Conservation (phyloP, 2,797 vertebrate species). For the Helostoma temminkii region DNA sequence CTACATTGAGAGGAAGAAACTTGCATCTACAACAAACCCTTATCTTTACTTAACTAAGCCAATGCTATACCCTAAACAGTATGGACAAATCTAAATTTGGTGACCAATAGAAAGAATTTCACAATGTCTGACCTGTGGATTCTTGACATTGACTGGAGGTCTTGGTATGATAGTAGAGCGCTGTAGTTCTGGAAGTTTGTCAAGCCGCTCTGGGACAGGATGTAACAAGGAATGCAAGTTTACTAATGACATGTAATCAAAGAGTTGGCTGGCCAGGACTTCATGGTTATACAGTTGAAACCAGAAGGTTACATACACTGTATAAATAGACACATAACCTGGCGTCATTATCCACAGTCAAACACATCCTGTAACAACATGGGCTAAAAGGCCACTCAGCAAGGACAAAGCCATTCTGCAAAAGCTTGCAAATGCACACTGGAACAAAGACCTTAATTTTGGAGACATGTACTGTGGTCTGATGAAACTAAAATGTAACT, state of each 20-base stretch:
- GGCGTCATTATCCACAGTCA: too few relatives aligned
- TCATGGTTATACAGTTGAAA: too few relatives aligned
- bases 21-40: not conserved
- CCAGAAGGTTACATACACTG: too few relatives aligned
- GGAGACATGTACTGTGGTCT: too few relatives aligned
- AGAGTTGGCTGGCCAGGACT: not conserved
- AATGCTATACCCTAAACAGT: not conserved
- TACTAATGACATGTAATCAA: not conserved
- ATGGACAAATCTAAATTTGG: not conserved
- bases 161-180: slow-evolving; percentile 19
- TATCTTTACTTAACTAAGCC: not conserved
- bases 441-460: too few relatives aligned
- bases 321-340: too few relatives aligned
- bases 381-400: too few relatives aligned
- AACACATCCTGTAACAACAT: too few relatives aligned
- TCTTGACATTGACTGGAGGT: slow-evolving; percentile 29
- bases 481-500: too few relatives aligned
- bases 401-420: too few relatives aligned
- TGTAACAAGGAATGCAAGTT: not conserved
- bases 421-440: too few relatives aligned
- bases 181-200: slow-evolving; percentile 32
- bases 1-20: slow-evolving; percentile 64
- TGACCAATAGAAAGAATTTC: not conserved
- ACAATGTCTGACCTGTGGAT: slow-evolving; percentile 31
- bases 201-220: slow-evolving; percentile 27